A percentile compares a stretch with the other conserved stretches of the same genome.
These are phyloP conservation scores for Zophobas morio DNA, from an alignment of 1,140 invertebrate genomes.

Conservation along the genomic window DNA sequence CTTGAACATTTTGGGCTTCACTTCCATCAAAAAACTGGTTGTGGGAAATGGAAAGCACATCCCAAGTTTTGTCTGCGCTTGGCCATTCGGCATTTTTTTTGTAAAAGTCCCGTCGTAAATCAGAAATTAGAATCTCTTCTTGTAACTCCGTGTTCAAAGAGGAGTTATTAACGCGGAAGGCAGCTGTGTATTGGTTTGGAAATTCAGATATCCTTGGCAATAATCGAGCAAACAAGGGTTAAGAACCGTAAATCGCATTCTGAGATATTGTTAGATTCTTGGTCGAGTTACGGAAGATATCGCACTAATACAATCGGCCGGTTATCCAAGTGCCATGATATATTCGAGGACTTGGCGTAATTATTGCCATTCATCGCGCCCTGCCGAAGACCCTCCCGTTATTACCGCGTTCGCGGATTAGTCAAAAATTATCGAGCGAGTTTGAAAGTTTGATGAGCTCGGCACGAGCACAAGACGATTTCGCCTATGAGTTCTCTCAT, in stretches of 20 bases:
- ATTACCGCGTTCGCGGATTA: conserved; percentile 25
- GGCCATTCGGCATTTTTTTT: no score
- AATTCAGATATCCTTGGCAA: conserved; percentile 62
- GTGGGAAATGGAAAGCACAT: no score
- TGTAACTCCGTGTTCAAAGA: conserved; percentile 47
- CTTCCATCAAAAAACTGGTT: no score
- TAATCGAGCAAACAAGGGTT: conserved; percentile 62
- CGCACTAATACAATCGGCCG: conserved; percentile 61
- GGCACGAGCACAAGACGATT: conserved; percentile 51
- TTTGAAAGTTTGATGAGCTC: conserved; percentile 21
- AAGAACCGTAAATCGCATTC: conserved; percentile 62
- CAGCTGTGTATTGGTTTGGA: conserved; percentile 65
- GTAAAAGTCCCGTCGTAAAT: no score
- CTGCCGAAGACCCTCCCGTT: conserved; percentile 8
- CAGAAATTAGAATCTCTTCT: not conserved
- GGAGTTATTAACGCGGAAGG: conserved; percentile 59
- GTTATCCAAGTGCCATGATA: conserved; percentile 59
- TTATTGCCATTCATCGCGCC: conserved; percentile 60
- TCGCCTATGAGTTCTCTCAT: conserved; percentile 58
- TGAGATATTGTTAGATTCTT: conserved; percentile 62
- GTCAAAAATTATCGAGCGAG: conserved; percentile 30
- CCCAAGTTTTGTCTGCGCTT: no score
- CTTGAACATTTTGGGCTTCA: no score
- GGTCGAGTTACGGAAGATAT: conserved; percentile 64
- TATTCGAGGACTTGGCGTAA: conserved; percentile 62